Percentiles rank a stretch among this genome's conserved stretches.
phyloP scores from a whole-genome alignment of 2,113 vertebrate species.

The Pomatorhinus ruficollis region DNA sequence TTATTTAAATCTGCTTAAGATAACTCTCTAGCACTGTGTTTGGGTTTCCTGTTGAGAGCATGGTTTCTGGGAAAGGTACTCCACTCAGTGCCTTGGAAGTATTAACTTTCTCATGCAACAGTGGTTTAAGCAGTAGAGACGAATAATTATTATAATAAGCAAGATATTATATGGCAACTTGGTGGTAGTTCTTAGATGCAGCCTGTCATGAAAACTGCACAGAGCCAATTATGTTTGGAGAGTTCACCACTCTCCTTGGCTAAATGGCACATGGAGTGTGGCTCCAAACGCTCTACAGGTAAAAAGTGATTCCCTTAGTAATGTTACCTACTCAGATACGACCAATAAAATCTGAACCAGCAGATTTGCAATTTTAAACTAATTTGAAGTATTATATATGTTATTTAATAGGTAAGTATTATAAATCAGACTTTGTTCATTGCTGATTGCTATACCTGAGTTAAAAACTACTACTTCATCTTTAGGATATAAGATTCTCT shows the following conservation, averaged over 20 bases:
- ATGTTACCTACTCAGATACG: background rate
- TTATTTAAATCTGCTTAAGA: slow-evolving; percentile 84
- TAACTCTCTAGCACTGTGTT: slow-evolving; percentile 70
- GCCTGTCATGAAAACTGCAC: background rate
- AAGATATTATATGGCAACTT: background rate
- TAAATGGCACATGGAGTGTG: background rate
- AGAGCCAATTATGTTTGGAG: background rate
- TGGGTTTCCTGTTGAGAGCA: slow-evolving; percentile 74
- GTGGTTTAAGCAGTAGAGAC: slow-evolving; percentile 38
- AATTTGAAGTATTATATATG: background rate
- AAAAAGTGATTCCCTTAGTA: background rate
- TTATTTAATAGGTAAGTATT: background rate
- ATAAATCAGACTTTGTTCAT: background rate
- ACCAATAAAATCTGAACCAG: background rate
- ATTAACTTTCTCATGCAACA: slow-evolving; percentile 63
- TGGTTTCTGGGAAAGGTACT: slow-evolving; percentile 77
- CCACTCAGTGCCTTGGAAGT: slow-evolving; percentile 66
- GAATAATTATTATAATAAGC: slow-evolving; percentile 8
- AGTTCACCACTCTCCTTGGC: background rate
- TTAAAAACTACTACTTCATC: background rate
- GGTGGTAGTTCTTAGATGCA: slow-evolving; percentile 19
- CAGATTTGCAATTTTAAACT: background rate
- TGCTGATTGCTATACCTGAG: background rate
- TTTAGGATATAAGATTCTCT: background rate
- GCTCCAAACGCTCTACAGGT: background rate